Base-by-base conservation (phyloP, 2,888 invertebrate species). In the Automeris io region DNA sequence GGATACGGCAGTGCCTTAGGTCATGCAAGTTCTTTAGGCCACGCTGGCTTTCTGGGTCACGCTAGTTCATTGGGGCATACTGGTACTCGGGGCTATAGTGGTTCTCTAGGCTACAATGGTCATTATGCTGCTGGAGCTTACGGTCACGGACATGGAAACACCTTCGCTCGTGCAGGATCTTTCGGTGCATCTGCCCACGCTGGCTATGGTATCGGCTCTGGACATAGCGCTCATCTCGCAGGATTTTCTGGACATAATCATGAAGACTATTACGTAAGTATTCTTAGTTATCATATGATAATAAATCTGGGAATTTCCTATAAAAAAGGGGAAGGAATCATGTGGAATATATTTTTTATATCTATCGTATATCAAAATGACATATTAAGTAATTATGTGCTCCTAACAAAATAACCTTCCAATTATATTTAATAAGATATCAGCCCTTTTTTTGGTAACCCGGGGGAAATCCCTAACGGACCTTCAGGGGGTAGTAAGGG, bases 191-290 rank as follows among this genome's bases (percentile, higher is more conserved):
- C 51, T 1, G 44, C 44, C 21, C 51, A 56, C 31, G 50, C 51
- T 18, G 55, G 51, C 6, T 3, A 19, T 19, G 19, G 51, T 45
- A 45, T 55, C 22, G 49, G 43, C 34, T 52, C 53, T 32, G 51
- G 53, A 31, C 54, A 55, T 9, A 51, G 55, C 21, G 56, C 54
- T 7, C 64, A 72, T 38, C 53, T 61, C 36, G 59, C 40, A 51
- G 33, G 51, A 45, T 55, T 54, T 46, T 45, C 51, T 18, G 51
- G 57, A 16, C 57, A 69, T 33, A 61, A 61, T n/a, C 65, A 70
- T 50, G 73, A 70, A 41, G 74, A 72, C 42, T 72, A 75, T 52
- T 78, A 78, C 51, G 78, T 77, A 57, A 45, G 76, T 36, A 9
- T 26, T 18, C 9, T 25, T 7, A 22, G n/a, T 11, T 18, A n/a